Evolutionary conservation across 2,113 vertebrate species (phyloP).

Genomic region (Girardinichthys multiradiatus): DNA sequence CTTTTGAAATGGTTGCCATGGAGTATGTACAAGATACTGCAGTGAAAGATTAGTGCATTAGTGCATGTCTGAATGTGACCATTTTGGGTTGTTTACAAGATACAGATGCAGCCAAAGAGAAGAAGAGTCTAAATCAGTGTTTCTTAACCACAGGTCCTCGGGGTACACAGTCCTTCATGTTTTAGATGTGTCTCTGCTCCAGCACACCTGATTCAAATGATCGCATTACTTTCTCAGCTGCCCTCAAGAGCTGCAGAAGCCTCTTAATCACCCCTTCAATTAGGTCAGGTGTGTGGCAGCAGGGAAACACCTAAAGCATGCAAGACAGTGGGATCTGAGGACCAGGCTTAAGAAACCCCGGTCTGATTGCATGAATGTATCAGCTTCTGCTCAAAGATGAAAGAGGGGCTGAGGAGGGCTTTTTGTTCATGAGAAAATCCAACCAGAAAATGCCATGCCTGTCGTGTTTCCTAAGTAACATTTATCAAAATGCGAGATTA

Average conservation of each 20-base stretch:
- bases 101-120: slow-evolving; percentile 29
- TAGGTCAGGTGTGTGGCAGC: no score
- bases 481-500: slow-evolving; percentile 64
- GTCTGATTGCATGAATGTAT: neutral
- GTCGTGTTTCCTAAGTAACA: slow-evolving; percentile 69
- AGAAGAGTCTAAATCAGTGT: slow-evolving; percentile 20
- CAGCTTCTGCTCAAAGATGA: slow-evolving; percentile 15
- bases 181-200: no score
- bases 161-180: no score
- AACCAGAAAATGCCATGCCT: slow-evolving; percentile 65
- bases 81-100: slow-evolving; percentile 51
- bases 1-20: slow-evolving; percentile 67
- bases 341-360: no score
- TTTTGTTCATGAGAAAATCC: slow-evolving; percentile 16
- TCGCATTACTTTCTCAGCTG: no score
- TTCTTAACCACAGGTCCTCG: no score
- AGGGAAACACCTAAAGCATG: no score
- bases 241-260: no score
- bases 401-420: slow-evolving; percentile 20
- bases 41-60: slow-evolving; percentile 34
- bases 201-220: no score
- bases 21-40: slow-evolving; percentile 43
- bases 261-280: no score
- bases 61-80: slow-evolving; percentile 6
- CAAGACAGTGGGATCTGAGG: no score